These are phyloP conservation scores for Dendroctonus ponderosae DNA, from an alignment of 1,140 invertebrate species.

Conservation along the genomic window DNA sequence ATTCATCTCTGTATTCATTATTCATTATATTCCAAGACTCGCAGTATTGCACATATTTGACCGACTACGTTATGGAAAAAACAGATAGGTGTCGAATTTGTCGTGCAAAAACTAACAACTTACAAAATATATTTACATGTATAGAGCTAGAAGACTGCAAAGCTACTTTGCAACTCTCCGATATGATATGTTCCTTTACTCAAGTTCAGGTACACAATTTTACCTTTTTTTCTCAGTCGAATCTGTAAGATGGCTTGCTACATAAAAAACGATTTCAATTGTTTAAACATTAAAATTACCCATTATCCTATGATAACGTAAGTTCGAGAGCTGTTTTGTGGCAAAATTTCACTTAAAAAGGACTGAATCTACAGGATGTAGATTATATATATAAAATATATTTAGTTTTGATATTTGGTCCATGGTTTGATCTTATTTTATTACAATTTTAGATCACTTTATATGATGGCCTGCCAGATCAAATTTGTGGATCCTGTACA, in stretches of 20 bases:
- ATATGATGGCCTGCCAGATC: constrained; percentile 63
- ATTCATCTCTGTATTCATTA: too few relatives aligned
- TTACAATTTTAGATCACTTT: constrained; percentile 51
- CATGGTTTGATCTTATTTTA: background rate
- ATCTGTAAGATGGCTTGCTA: background rate
- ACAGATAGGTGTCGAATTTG: constrained; percentile 40
- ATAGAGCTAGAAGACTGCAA: constrained; percentile 36
- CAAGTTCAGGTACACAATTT: constrained; percentile 50
- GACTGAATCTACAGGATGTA: too few relatives aligned
- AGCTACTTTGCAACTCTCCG: constrained; percentile 45
- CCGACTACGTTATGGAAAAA: too few relatives aligned
- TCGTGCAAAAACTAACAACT: constrained; percentile 44
- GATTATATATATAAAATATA: too few relatives aligned
- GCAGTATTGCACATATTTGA: too few relatives aligned
- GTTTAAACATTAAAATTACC: too few relatives aligned
- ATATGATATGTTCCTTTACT: constrained; percentile 59
- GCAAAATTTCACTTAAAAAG: too few relatives aligned
- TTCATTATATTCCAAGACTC: too few relatives aligned
- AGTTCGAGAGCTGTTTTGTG: too few relatives aligned
- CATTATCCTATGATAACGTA: too few relatives aligned
- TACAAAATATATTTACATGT: constrained; percentile 45
- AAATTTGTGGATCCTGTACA: constrained; percentile 61
- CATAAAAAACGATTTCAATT: too few relatives aligned
- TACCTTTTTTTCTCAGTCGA: background rate
- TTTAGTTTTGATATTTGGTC: too few relatives aligned